Conservation (phyloP, 53 echinoderm and acorn worm species). For the Pentamera pediparva region DNA sequence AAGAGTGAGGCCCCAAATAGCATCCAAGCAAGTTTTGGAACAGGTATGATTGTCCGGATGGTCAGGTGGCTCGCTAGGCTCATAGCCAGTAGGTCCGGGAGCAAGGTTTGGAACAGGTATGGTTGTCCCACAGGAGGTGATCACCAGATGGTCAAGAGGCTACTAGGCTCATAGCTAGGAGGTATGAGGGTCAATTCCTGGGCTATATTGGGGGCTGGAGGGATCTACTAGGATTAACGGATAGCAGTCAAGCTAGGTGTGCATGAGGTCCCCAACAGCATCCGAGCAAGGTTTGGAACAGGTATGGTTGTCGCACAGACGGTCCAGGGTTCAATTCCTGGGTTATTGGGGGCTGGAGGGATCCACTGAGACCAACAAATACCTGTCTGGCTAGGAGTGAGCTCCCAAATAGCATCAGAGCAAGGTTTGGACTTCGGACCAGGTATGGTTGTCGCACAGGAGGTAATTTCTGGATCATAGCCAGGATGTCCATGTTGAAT, state of each 20-base stretch:
- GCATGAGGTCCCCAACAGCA: too few relatives aligned
- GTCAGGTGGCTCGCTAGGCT: too few relatives aligned
- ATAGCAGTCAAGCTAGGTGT: slow-evolving; percentile 73
- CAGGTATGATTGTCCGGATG: too few relatives aligned
- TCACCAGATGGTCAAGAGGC: too few relatives aligned
- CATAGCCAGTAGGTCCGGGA: too few relatives aligned
- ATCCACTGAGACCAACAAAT: slow-evolving; percentile 75
- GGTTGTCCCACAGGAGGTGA: too few relatives aligned
- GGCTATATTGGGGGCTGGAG: slow-evolving; percentile 54
- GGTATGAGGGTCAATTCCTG: too few relatives aligned
- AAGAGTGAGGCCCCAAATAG: slow-evolving; percentile 79
- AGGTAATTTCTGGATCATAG: too few relatives aligned
- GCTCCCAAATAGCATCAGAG: slow-evolving; percentile 81
- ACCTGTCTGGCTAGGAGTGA: slow-evolving; percentile 77
- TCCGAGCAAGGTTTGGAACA: not conserved
- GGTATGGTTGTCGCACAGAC: too few relatives aligned
- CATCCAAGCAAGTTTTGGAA: slow-evolving; percentile 91
- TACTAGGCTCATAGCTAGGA: too few relatives aligned
- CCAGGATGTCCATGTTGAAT: too few relatives aligned
- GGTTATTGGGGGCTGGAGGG: slow-evolving; percentile 58
- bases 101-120: slow-evolving; percentile 91
- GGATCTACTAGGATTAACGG: slow-evolving; percentile 58
- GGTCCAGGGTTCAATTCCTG: too few relatives aligned
- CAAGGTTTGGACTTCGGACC: slow-evolving; percentile 88
- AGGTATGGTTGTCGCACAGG: slow-evolving; percentile 37